Evolutionary conservation across 2,888 invertebrate genomes (phyloP), one percentile per base, ranked within the genome.

Genomic region (Melanchra persicariae): DNA sequence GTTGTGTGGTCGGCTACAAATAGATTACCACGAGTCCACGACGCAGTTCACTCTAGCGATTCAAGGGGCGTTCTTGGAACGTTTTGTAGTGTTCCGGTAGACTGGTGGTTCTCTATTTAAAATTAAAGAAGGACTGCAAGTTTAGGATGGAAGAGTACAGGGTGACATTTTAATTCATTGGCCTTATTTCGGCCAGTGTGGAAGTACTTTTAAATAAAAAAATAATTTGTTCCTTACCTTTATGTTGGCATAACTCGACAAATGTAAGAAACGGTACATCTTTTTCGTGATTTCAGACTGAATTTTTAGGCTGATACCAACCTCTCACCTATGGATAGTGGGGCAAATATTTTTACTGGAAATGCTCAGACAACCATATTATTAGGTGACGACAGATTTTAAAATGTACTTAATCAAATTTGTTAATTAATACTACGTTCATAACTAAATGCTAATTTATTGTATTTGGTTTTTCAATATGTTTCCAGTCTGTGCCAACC

Each of bases 11-110:
- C 76, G 1, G 37, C 70, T 24, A 49, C 22, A 74, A 77, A 77
- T 77, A 77, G 76, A 79, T 61, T 79, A 61, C 54, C n/a, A 60
- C 73, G 61, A 65, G 74, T 58, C 54, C n/a, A 60, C 73, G 61
- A 65, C 24, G 59, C 19, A 17, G 30, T 65, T 55, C 49, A 51
- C 43, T 72, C 60, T 34, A 74, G 65, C 52, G 60, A 79, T 65
- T 52, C 62, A 79, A 73, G 52, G 49, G 52, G 73, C 62, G 62
- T 73, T 79, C 80, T 19, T 24, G 26, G 76, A 79, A 74, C 64
- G 12, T 52, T 60, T 43, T 24, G 43, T 63, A 58, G 17, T 37
- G n/a, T 57, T 64, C 74, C 80, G 26, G 74, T 47, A 24, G 6
- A 77, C n/a, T 58, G 9, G 15, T 24, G 17, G 45, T 54, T 59